Evolutionary conservation across 92 coral and sea anemone species (phyloP), one percentile per base, ranked within the genome.

Genomic region (Phenganax stokvisi): DNA sequence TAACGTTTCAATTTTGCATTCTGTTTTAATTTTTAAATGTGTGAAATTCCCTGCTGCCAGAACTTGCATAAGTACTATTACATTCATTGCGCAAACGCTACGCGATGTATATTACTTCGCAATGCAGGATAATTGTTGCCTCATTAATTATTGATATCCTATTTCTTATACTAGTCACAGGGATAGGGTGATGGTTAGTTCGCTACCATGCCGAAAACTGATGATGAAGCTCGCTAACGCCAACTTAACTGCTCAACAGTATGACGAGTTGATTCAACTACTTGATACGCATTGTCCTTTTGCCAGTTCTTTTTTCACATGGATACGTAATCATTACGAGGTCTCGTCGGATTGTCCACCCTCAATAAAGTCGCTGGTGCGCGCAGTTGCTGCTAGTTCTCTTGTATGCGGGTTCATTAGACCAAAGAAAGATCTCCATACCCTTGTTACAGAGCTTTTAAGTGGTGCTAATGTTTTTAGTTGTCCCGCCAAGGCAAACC

Each of bases 141-240:
- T 10, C 13, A 27, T 69, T 30, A 69, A 30, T 15, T 11, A 71
- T 52, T 73, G 13, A 11, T 56, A 8, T 3, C 15, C 30, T 76
- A 56, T 25, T 76, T 15, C 29, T 76, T 76, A 25, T 76, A 76
- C 62, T 56, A 76, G 80, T 56, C 67, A 76, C 68, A 76, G 57
- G 10, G 67, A 37, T 15, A 55, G 80, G 28, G 80, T 76, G 30
- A 57, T 76, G 67, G 57, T 76, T 30, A 17, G 68, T 37, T 31
- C 54, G 9, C 27, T 25, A 10, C 54, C 52, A 3, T 76, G 80
- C 47, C 80, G 15, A 7, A 37, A 37, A 37, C 47, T 37, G 47
- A 37, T 37, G 47, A 37, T 37, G 47, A 37, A 37, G 73, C 73
- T 28, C 56, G 27, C 54, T 56, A 30, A 20, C 57, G 54, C 12